These are phyloP conservation scores for Napeogenes inachia DNA, from an alignment of 2,888 invertebrate genomes.

Conservation along the genomic window DNA sequence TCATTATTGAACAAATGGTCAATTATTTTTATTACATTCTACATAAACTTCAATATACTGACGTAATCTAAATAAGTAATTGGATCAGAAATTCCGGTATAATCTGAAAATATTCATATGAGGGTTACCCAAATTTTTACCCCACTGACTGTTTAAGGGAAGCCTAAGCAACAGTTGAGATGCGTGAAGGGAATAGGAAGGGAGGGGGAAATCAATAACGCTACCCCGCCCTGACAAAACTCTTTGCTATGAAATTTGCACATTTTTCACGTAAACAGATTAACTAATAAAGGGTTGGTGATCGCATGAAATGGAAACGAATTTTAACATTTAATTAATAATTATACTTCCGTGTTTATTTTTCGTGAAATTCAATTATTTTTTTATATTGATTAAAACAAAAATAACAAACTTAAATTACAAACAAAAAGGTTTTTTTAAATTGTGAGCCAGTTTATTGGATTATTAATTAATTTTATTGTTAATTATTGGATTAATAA, in stretches of 20 bases:
- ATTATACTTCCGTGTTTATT: background rate
- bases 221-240: slow-evolving; percentile 50
- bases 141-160: slow-evolving; percentile 30
- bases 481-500: too few relatives aligned
- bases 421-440: too few relatives aligned
- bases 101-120: background rate
- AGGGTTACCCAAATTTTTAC: slow-evolving; percentile 1
- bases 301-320: slow-evolving; percentile 23
- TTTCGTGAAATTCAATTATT: background rate
- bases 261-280: slow-evolving; percentile 42
- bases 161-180: slow-evolving; percentile 72
- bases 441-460: too few relatives aligned
- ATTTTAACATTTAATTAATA: slow-evolving; percentile 21
- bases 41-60: too few relatives aligned
- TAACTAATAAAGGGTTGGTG: slow-evolving; percentile 28
- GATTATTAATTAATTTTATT: too few relatives aligned
- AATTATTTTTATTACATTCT: too few relatives aligned
- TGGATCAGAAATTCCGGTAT: too few relatives aligned
- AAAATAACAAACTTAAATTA: too few relatives aligned
- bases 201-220: slow-evolving; percentile 54
- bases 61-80: too few relatives aligned
- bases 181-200: slow-evolving; percentile 54
- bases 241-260: slow-evolving; percentile 48
- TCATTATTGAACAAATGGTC: too few relatives aligned
- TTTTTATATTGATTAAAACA: too few relatives aligned